Percentiles rank a stretch among this genome's conserved stretches.
phyloP scores from a whole-genome alignment of 2,797 vertebrate species.

The Lindbergichthys nudifrons region DNA sequence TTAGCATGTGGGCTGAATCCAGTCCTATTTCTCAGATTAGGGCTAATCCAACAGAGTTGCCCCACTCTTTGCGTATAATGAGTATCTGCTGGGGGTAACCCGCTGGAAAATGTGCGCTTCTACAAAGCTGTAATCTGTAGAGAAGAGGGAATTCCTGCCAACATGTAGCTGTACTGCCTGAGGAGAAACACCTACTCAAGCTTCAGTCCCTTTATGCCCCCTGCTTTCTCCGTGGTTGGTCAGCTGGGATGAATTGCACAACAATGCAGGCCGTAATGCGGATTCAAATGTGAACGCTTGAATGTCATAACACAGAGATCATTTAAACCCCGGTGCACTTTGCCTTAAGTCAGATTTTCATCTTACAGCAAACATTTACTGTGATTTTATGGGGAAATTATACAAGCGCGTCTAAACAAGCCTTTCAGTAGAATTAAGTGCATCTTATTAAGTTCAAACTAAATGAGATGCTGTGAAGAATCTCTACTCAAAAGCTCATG shows the following conservation, averaged over 20 bases:
- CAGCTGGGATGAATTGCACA: constrained; percentile 71
- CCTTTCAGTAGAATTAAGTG: constrained; percentile 7
- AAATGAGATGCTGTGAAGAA: constrained; percentile 18
- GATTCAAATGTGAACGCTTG: constrained; percentile 55
- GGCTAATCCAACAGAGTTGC: constrained; percentile 66
- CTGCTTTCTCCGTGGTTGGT: constrained; percentile 58
- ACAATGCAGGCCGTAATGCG: constrained; percentile 63
- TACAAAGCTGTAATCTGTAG: constrained; percentile 54
- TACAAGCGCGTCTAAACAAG: constrained; percentile 7
- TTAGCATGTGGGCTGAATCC: constrained; percentile 56
- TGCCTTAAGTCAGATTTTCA: constrained; percentile 19
- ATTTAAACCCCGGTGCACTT: constrained; percentile 32
- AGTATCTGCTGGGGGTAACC: constrained; percentile 56
- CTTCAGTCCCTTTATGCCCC: constrained; percentile 60
- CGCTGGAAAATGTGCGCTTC: constrained; percentile 53
- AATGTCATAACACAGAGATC: constrained; percentile 66
- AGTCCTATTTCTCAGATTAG: constrained; percentile 66
- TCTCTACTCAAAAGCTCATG: constrained; percentile 6
- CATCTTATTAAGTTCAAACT: constrained; percentile 15
- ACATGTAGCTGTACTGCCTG: constrained; percentile 61
- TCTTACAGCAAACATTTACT: constrained; percentile 35
- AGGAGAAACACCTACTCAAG: constrained; percentile 77
- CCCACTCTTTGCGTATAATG: constrained; percentile 47
- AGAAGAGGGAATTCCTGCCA: constrained; percentile 67
- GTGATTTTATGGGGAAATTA: constrained; percentile 16